These are phyloP conservation scores for Rhinogobio ventralis DNA, from an alignment of 2,797 vertebrate genomes.

Conservation along the genomic window DNA sequence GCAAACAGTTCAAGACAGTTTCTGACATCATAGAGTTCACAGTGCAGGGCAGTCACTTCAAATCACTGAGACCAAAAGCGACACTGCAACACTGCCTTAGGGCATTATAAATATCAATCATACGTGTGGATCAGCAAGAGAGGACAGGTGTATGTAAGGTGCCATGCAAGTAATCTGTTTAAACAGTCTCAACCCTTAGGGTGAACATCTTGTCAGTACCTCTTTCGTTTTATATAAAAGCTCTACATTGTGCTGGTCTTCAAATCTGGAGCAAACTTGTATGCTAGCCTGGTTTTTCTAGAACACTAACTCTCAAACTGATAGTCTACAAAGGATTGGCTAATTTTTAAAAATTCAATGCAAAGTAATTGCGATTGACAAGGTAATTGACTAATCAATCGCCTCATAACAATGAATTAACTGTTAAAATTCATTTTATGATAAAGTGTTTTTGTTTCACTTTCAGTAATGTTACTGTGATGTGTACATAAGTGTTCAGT, in stretches of 20 bases:
- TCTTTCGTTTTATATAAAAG: constrained; percentile 39
- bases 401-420: background rate
- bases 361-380: too few relatives aligned
- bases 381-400: background rate
- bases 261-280: constrained; percentile 19
- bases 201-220: constrained; percentile 30
- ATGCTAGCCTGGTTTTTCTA: background rate
- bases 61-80: constrained; percentile 10
- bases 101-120: constrained; percentile 35
- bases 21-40: constrained; percentile 2
- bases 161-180: constrained; percentile 49
- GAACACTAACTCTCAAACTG: background rate
- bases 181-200: constrained; percentile 46
- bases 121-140: background rate
- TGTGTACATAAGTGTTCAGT: background rate
- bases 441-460: background rate
- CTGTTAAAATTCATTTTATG: background rate
- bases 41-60: constrained; percentile 13
- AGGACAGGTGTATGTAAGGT: constrained; percentile 44
- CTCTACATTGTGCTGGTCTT: background rate
- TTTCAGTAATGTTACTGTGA: background rate
- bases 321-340: background rate
- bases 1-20: constrained; percentile 4
- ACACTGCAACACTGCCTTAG: constrained; percentile 7
- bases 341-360: too few relatives aligned